These are phyloP conservation scores for Drosophila mercatorum DNA, from an alignment of 2,888 invertebrate species.

Conservation along the genomic window DNA sequence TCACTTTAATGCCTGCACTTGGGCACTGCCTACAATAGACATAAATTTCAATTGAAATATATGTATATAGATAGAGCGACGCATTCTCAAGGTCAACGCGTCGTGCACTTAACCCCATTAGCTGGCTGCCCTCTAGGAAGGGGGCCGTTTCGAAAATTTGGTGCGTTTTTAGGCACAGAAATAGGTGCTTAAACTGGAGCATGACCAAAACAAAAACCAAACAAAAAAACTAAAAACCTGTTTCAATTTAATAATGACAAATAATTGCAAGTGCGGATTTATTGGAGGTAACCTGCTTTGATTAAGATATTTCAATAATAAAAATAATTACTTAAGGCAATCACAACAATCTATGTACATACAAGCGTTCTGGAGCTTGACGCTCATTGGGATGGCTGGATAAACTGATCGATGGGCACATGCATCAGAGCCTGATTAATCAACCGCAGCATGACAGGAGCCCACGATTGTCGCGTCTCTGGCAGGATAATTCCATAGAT, in stretches of 20 bases:
- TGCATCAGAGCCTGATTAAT: constrained; percentile 78
- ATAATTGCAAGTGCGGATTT: constrained; percentile 21
- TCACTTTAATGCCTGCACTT: constrained; percentile 38
- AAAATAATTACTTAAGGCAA: constrained; percentile 27
- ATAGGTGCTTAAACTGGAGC: constrained; percentile 56
- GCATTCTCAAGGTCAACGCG: constrained; percentile 43
- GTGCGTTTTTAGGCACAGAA: constrained; percentile 37
- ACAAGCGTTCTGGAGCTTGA: not conserved
- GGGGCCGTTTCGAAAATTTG: constrained; percentile 36
- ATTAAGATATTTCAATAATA: constrained; percentile 24
- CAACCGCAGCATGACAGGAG: constrained; percentile 77
- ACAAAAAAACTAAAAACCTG: constrained; percentile 26
- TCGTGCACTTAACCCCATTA: constrained; percentile 56
- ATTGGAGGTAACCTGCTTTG: constrained; percentile 23
- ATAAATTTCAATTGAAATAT: constrained; percentile 14
- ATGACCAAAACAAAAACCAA: constrained; percentile 42
- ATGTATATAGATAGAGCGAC: constrained; percentile 10
- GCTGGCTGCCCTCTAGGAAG: constrained; percentile 26
- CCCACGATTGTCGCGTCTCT: constrained; percentile 82
- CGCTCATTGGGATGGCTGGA: constrained; percentile 33
- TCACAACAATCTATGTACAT: constrained; percentile 31
- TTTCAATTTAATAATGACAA: constrained; percentile 27
- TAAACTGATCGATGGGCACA: constrained; percentile 81
- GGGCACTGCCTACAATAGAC: constrained; percentile 17
- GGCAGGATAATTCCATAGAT: constrained; percentile 86